Percentiles rank a stretch among this genome's conserved stretches.
Conservation (phyloP, 2,888 invertebrate species). For the Drosophila anomalipes region DNA sequence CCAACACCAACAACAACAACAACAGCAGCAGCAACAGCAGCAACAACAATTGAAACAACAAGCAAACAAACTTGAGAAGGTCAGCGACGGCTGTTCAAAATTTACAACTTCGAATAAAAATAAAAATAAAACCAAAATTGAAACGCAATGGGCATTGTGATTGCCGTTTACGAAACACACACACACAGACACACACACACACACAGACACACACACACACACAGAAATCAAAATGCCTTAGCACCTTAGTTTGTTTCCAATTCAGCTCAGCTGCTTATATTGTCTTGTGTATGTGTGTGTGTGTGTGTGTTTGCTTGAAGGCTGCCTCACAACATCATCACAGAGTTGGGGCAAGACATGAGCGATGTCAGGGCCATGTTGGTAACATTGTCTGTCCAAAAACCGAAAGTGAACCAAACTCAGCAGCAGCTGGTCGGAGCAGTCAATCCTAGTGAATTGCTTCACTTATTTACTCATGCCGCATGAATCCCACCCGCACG, state of each 20-base stretch:
- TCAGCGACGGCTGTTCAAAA: constrained; percentile 64
- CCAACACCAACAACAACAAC: constrained; percentile 39
- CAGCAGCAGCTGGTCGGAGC: constrained; percentile 9
- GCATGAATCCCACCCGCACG: neutral
- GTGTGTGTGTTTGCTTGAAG: constrained; percentile 51
- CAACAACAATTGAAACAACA: constrained; percentile 44
- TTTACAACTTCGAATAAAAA: constrained; percentile 71
- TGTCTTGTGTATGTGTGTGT: constrained; percentile 10
- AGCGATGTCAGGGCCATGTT: constrained; percentile 47
- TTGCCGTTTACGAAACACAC: constrained; percentile 26
- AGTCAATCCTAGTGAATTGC: constrained; percentile 34
- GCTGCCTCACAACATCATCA: constrained; percentile 35
- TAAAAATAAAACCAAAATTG: constrained; percentile 48
- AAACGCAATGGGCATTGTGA: constrained; percentile 36
- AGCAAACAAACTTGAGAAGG: constrained; percentile 72
- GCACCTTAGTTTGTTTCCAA: constrained; percentile 19
- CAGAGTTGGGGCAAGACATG: constrained; percentile 5
- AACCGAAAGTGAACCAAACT: constrained; percentile 45
- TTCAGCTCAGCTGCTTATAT: constrained; percentile 11
- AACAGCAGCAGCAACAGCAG: constrained; percentile 19
- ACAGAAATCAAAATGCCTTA: constrained; percentile 7
- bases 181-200: constrained; percentile 7
- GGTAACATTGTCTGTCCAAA: constrained; percentile 15
- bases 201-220: constrained; percentile 15
- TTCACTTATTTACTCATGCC: constrained; percentile 38